Conservation (phyloP, 2,888 invertebrate species). For the Enchytraeus crypticus region DNA sequence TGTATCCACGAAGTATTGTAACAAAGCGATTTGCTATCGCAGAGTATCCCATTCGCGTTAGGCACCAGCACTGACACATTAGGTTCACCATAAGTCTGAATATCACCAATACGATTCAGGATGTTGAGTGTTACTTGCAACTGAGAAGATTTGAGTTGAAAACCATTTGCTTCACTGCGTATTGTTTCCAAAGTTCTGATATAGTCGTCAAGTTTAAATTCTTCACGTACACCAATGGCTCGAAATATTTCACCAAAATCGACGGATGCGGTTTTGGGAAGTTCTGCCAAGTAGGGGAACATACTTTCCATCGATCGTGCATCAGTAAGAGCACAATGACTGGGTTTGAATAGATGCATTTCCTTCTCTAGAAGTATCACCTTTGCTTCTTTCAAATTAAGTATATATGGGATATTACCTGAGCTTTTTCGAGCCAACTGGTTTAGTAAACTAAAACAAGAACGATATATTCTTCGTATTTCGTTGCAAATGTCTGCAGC, state of each 20-base stretch:
- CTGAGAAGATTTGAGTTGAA: too few species aligned
- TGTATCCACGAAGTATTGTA: too few species aligned
- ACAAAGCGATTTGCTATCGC: neutral
- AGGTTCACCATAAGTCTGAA: too few species aligned
- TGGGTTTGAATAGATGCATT: neutral
- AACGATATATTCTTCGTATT: neutral
- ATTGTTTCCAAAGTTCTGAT: slow-evolving; percentile 17
- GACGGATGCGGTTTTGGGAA: slow-evolving; percentile 19
- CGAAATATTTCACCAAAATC: slow-evolving; percentile 20
- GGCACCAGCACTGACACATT: slow-evolving; percentile 5
- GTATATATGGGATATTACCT: too few species aligned
- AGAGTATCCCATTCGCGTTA: slow-evolving; percentile 2
- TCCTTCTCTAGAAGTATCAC: neutral
- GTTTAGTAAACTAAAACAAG: too few species aligned
- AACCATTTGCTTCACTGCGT: slow-evolving; percentile 5
- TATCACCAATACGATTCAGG: too few species aligned
- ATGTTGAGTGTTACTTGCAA: too few species aligned
- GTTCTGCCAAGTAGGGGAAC: slow-evolving; percentile 23
- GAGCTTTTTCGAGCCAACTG: too few species aligned
- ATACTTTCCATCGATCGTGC: slow-evolving; percentile 9
- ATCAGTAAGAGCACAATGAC: slow-evolving; percentile 10
- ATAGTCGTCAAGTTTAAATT: slow-evolving; percentile 25
- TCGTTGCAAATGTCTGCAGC: neutral
- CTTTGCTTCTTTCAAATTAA: neutral
- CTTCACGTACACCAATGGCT: slow-evolving; percentile 24